These are phyloP conservation scores for Callosobruchus maculatus DNA, from an alignment of 2,888 invertebrate genomes.

Conservation along the genomic window DNA sequence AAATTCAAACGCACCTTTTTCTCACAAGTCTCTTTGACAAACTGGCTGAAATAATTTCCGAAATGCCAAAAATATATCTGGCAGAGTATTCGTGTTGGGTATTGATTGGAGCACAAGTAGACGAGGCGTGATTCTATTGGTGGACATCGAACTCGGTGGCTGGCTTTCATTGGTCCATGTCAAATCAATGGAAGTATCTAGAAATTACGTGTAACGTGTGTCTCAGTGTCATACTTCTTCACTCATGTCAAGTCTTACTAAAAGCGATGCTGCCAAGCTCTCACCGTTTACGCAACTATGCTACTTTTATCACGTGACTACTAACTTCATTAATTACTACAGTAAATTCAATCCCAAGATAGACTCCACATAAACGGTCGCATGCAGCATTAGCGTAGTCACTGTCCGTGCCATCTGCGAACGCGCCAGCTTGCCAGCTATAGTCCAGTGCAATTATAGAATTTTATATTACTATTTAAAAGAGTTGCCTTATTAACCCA, in stretches of 20 bases:
- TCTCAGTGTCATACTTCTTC: neutral
- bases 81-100: slow-evolving; percentile 52
- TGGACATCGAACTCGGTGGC: neutral
- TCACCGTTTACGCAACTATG: neutral
- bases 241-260: neutral
- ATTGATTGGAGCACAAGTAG: slow-evolving; percentile 52
- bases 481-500: too few species aligned
- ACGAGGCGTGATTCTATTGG: slow-evolving; percentile 38
- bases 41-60: slow-evolving; percentile 30
- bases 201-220: neutral
- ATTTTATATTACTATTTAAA: too few species aligned
- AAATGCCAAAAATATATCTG: slow-evolving; percentile 32
- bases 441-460: too few species aligned
- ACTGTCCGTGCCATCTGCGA: too few species aligned
- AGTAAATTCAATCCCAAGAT: too few species aligned
- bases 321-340: too few species aligned
- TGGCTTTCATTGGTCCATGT: slow-evolving; percentile 10
- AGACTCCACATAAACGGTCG: too few species aligned
- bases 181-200: slow-evolving; percentile 1
- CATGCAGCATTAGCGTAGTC: too few species aligned
- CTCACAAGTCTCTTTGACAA: slow-evolving; percentile 16
- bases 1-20: slow-evolving; percentile 1
- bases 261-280: neutral
- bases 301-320: neutral
- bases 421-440: too few species aligned